phyloP scores from a whole-genome alignment of 2,888 invertebrate genomes.

The Plusia festucae region DNA sequence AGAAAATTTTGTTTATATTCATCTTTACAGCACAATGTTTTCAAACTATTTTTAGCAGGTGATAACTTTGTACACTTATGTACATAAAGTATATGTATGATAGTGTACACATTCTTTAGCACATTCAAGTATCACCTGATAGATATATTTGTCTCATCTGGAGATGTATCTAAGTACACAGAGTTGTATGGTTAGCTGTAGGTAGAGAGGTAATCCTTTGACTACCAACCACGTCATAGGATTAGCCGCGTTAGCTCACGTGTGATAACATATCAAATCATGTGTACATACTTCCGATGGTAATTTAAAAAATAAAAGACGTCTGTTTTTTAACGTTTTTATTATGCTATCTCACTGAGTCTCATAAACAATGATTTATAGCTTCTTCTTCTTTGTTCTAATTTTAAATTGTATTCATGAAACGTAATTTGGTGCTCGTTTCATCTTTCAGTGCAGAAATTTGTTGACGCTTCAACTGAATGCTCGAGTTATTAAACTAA shows the following conservation, averaged over 20 bases:
- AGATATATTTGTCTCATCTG: conserved; percentile 44
- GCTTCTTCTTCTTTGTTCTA: conserved; percentile 40
- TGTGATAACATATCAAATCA: conserved; percentile 55
- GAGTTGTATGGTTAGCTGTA: conserved; percentile 48
- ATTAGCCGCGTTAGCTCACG: conserved; percentile 53
- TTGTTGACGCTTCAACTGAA: conserved; percentile 4
- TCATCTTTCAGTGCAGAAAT: conserved; percentile 12
- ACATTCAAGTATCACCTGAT: conserved; percentile 23
- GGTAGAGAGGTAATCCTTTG: conserved; percentile 61
- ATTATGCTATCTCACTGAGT: conserved; percentile 23
- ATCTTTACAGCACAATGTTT: conserved; percentile 4
- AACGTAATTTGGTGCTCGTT: not conserved
- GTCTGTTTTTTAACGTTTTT: conserved; percentile 34
- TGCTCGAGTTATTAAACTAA: conserved; percentile 22
- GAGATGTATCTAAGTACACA: conserved; percentile 54
- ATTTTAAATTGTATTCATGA: conserved; percentile 29
- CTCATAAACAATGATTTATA: conserved; percentile 43
- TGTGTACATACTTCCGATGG: conserved; percentile 42
- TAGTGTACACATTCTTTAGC: conserved; percentile 26
- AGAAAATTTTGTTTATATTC: conserved; percentile 7
- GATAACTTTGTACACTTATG: conserved; percentile 21
- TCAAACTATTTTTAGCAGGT: conserved; percentile 12
- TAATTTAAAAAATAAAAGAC: conserved; percentile 31
- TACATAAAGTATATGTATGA: conserved; percentile 20
- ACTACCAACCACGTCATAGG: conserved; percentile 51